Percentiles rank a stretch among this genome's conserved stretches.
Conservation (phyloP, 2,888 invertebrate species). For the Agonopterix alstromeriana region DNA sequence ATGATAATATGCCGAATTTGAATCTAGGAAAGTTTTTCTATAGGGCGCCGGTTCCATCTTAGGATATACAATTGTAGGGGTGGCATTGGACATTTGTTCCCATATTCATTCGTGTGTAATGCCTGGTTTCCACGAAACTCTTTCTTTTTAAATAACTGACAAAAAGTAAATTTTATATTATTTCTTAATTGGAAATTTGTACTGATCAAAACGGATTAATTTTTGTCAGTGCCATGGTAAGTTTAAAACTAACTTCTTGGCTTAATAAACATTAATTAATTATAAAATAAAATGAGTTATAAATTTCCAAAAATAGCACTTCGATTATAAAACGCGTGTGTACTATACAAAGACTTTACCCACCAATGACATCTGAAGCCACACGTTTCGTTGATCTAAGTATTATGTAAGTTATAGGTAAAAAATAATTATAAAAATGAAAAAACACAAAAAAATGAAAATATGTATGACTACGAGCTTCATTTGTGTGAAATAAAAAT, state of each 20-base stretch:
- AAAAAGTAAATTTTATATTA: slow-evolving; percentile 14
- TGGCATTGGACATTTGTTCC: slow-evolving; percentile 20
- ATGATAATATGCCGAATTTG: slow-evolving; percentile 19
- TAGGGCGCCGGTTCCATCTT: slow-evolving; percentile 15
- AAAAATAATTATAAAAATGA: slow-evolving; percentile 51
- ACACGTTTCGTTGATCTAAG: slow-evolving; percentile 71
- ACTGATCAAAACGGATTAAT: slow-evolving; percentile 11
- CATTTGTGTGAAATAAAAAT: slow-evolving; percentile 51
- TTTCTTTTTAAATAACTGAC: slow-evolving; percentile 21
- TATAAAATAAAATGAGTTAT: slow-evolving; percentile 17
- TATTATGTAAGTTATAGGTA: slow-evolving; percentile 73
- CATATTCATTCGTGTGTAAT: slow-evolving; percentile 15
- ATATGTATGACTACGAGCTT: slow-evolving; percentile 52
- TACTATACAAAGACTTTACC: slow-evolving; percentile 64
- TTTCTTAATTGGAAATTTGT: slow-evolving; percentile 10
- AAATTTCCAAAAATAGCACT: slow-evolving; percentile 35
- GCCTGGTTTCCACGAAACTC: slow-evolving; percentile 12
- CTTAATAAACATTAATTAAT: slow-evolving; percentile 20
- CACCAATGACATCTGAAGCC: slow-evolving; percentile 72
- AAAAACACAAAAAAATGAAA: slow-evolving; percentile 40
- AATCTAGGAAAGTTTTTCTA: slow-evolving; percentile 21
- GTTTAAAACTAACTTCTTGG: slow-evolving; percentile 17
- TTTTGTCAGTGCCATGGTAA: slow-evolving; percentile 47
- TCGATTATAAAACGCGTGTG: slow-evolving; percentile 40
- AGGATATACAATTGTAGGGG: slow-evolving; percentile 14